Evolutionary conservation across 2,888 invertebrate species (phyloP), one percentile per base, ranked within the genome.

Genomic region (Euphydryas editha): DNA sequence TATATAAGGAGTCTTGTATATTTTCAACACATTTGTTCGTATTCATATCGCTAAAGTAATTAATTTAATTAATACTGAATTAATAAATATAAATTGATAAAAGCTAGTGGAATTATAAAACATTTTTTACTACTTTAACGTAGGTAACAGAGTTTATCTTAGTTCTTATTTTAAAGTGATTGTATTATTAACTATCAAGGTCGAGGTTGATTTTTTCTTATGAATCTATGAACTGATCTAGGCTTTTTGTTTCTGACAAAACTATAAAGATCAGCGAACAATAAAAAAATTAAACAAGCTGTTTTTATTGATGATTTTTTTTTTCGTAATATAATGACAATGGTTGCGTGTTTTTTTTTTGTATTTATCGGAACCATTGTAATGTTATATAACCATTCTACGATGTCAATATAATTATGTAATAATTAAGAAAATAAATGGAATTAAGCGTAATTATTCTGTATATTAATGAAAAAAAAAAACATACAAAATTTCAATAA

Each of bases 171-270:
- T 58, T 54, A 58, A 62, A 67, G 62, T 58, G 66, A 67, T 62
- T 62, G 66, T 62, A 44, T 62, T 62, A 58, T 62, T 62, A 63
- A 63, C 42, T 44, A 67, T 63, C 67, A 67, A 67, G 67, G 67
- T 59, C 67, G 59, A 67, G 67, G 67, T 63, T 63, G 46, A 18
- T 58, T 62, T 63, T 65, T 65, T 67, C 20, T 58, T 20, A 44
- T 44, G 17, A 59, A 18, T 59, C 44, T 51, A 30, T 55, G 55
- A 21, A 42, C 39, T 56, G 39, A 49, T 56, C 55, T 24, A 42
- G 57, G 36, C 42, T 61, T 61, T 56, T 65, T 65, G 55, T 65
- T 61, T 57, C 60, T 37, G 13, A 58, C 24, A 30, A 61, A 54
- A 59, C 42, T 58, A 44, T 49, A 62, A 49, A 47, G 37, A 56